Conservation (phyloP, 2,888 invertebrate species). For the Dexiosoma caninum region DNA sequence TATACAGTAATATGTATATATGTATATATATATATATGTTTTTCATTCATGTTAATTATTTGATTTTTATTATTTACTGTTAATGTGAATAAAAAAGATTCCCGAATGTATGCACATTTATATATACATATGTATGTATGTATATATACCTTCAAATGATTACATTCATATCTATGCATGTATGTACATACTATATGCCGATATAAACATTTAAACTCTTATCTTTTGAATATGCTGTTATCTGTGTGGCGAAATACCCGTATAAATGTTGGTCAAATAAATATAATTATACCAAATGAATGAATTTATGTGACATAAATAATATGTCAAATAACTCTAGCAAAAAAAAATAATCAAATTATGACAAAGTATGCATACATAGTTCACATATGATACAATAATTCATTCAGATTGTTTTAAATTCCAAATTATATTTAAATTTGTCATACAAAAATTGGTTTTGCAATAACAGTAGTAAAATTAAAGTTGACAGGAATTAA, state of each 20-base stretch:
- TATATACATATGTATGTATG: too few relatives aligned
- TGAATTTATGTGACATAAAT: slow-evolving; percentile 22
- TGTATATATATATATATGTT: not conserved
- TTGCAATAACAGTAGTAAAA: too few relatives aligned
- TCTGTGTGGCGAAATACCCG: slow-evolving; percentile 40
- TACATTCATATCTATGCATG: not conserved
- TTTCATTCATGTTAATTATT: slow-evolving; percentile 18
- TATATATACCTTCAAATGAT: too few relatives aligned
- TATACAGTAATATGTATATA: not conserved
- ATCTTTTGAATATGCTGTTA: slow-evolving; percentile 18
- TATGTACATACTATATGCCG: not conserved
- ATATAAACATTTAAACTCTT: slow-evolving; percentile 9
- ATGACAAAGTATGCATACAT: too few relatives aligned
- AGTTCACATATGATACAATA: not conserved
- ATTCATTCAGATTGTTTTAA: slow-evolving; percentile 1
- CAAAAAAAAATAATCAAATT: not conserved
- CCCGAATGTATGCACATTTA: not conserved
- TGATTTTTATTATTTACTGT: slow-evolving; percentile 28
- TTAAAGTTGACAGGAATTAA: too few relatives aligned
- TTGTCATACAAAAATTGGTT: too few relatives aligned
- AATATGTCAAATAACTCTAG: slow-evolving; percentile 16
- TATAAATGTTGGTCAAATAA: slow-evolving; percentile 49
- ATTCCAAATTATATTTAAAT: not conserved
- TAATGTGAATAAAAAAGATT: slow-evolving; percentile 3
- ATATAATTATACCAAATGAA: slow-evolving; percentile 32